Evolutionary conservation across 2,113 vertebrate species (phyloP).

Genomic region (Leptosomus discolor): DNA sequence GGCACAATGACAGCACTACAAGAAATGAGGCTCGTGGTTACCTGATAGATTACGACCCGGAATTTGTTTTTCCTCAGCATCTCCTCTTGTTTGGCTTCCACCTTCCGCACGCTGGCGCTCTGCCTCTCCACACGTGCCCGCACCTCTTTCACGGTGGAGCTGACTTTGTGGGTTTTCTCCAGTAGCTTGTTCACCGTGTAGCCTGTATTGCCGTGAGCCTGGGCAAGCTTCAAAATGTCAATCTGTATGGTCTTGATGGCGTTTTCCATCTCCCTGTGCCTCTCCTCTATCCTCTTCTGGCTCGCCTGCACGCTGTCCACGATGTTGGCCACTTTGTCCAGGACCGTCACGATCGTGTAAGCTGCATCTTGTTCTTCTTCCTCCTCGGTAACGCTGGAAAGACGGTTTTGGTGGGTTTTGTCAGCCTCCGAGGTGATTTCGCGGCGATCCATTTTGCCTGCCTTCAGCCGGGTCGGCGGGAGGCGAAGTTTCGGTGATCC

Average conservation of each 20-base stretch:
- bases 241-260: constrained; percentile 90
- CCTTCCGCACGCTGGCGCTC: constrained; percentile 83
- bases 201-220: constrained; percentile 85
- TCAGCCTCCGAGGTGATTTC: constrained; percentile 72
- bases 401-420: constrained; percentile 79
- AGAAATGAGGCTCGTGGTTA: constrained; percentile 51
- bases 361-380: constrained; percentile 87
- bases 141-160: constrained; percentile 91
- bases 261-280: constrained; percentile 87
- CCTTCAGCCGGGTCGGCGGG: neutral
- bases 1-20: neutral
- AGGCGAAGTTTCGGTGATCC: constrained; percentile 21
- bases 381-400: constrained; percentile 80
- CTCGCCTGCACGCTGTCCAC: constrained; percentile 91
- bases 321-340: constrained; percentile 92
- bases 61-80: constrained; percentile 96
- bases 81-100: constrained; percentile 90
- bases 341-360: constrained; percentile 89
- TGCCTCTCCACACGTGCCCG: constrained; percentile 90
- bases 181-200: constrained; percentile 88
- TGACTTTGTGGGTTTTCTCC: constrained; percentile 93
- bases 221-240: constrained; percentile 88
- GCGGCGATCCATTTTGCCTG: constrained; percentile 78
- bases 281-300: constrained; percentile 94
- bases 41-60: constrained; percentile 96